Evolutionary conservation across 2,888 invertebrate genomes (phyloP).

Genomic region (Drosophila mayaguana): DNA sequence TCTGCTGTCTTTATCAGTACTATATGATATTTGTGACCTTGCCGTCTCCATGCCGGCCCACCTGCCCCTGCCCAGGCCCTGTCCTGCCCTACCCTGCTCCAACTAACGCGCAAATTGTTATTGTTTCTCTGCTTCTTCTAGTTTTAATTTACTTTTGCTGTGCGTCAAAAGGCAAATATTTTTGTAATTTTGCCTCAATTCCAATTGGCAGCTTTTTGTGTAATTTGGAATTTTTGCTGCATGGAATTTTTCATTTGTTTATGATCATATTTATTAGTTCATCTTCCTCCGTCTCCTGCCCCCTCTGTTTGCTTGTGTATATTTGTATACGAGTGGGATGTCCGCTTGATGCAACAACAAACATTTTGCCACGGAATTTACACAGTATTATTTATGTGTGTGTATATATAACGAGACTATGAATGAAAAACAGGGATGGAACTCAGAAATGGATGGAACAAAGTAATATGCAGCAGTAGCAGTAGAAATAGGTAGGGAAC

Average conservation of each 20-base stretch:
- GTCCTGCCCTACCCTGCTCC: not conserved
- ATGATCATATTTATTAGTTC: conserved; percentile 17
- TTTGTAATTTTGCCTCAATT: conserved; percentile 57
- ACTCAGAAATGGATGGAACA: too few relatives aligned
- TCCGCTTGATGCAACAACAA: conserved; percentile 43
- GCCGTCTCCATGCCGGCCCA: conserved; percentile 32
- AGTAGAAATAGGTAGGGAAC: not conserved
- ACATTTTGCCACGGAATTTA: conserved; percentile 7
- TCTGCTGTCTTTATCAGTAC: conserved; percentile 45
- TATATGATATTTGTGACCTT: conserved; percentile 62
- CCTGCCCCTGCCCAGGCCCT: not conserved
- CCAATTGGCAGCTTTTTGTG: conserved; percentile 44
- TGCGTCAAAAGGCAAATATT: conserved; percentile 61
- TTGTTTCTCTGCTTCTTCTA: conserved; percentile 10
- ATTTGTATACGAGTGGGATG: conserved; percentile 20
- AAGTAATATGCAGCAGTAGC: not conserved
- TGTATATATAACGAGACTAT: not conserved
- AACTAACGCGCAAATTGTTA: conserved; percentile 23
- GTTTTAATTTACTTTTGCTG: conserved; percentile 26
- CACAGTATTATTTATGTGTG: not conserved
- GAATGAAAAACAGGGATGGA: not conserved
- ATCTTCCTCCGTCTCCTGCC: not conserved
- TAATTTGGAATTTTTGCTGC: conserved; percentile 60
- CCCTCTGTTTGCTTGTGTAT: not conserved
- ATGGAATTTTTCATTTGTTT: conserved; percentile 57